Percentiles rank a stretch among this genome's conserved stretches.
Evolutionary conservation across 2,797 vertebrate species (phyloP).

Genomic region (Myiotriccus ornatus): DNA sequence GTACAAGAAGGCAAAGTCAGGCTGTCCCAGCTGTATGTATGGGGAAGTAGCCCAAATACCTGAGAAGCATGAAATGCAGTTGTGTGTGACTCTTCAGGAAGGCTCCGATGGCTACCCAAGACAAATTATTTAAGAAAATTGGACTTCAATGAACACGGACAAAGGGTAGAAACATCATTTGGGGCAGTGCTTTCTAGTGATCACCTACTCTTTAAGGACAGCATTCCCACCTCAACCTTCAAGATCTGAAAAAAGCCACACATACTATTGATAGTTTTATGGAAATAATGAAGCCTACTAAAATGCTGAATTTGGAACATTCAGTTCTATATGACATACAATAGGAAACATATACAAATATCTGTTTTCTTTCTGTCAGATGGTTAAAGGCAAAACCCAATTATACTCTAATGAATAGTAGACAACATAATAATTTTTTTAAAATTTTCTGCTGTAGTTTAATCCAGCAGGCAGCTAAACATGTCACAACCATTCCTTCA

Average conservation of each 20-base stretch:
- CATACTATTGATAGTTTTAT: background rate
- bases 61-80: background rate
- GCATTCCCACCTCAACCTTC: background rate
- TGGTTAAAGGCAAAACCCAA: background rate
- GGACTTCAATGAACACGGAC: background rate
- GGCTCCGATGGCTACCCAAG: background rate
- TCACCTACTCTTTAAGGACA: background rate
- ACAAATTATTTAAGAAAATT: background rate
- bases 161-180: background rate
- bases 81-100: background rate
- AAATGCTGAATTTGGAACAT: background rate
- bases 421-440: background rate
- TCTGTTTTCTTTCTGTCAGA: background rate
- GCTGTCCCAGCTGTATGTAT: background rate
- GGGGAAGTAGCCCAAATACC: background rate
- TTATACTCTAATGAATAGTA: background rate
- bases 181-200: background rate
- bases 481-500: background rate
- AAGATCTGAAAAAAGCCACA: background rate
- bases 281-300: background rate
- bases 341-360: background rate
- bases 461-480: background rate
- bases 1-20: background rate
- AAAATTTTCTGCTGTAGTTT: background rate
- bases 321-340: background rate